These are phyloP conservation scores for Paragorgia papillata DNA, from an alignment of 92 coral and sea anemone species.

Conservation along the genomic window DNA sequence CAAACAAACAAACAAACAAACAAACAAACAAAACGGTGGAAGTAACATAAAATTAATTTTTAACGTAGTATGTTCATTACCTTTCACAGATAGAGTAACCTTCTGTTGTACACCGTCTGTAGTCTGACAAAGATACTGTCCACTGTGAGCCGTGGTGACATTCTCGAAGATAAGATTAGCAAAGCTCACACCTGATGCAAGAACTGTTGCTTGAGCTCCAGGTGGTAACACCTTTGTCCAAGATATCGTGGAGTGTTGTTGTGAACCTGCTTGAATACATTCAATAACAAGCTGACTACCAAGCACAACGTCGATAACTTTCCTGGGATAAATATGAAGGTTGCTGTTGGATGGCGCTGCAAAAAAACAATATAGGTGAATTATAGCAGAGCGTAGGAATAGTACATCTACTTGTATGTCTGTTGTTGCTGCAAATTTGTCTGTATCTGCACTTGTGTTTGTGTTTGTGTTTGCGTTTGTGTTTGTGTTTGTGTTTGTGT, in stretches of 20 bases:
- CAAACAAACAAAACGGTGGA: too few relatives aligned
- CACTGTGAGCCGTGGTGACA: conserved; percentile 62
- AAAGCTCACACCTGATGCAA: conserved; percentile 8
- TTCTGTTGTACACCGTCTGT: conserved; percentile 56
- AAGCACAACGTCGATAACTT: not conserved
- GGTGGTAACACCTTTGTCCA: conserved; percentile 8
- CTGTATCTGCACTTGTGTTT: too few relatives aligned
- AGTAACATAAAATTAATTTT: too few relatives aligned
- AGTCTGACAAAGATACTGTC: conserved; percentile 75
- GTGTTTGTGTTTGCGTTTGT: too few relatives aligned
- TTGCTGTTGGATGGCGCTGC: not conserved
- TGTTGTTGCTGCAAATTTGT: too few relatives aligned
- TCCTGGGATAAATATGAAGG: conserved; percentile 27
- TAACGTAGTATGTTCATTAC: too few relatives aligned
- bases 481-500: too few relatives aligned
- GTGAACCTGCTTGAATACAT: conserved; percentile 12
- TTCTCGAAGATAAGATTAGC: conserved; percentile 20
- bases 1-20: too few relatives aligned
- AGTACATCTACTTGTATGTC: too few relatives aligned
- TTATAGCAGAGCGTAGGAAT: not conserved
- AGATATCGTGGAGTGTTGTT: not conserved
- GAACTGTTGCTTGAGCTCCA: not conserved
- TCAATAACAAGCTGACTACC: conserved; percentile 15
- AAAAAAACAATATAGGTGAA: not conserved
- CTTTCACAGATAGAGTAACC: conserved; percentile 23